Base-by-base conservation (phyloP, 2,797 vertebrate genomes). In the Rhinophrynus dorsalis region DNA sequence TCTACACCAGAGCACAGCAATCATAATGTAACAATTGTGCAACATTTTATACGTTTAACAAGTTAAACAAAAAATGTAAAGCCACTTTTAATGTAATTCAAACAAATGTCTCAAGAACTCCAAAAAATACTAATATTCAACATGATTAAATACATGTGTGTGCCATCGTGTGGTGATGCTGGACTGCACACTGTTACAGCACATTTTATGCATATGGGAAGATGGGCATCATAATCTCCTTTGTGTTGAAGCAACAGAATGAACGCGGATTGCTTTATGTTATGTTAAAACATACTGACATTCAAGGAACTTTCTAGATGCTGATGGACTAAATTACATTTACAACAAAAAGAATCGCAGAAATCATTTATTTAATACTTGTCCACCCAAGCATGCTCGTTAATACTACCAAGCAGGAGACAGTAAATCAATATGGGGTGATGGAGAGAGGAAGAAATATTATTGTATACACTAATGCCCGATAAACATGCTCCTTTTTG, bases 191-290 rank as follows among this genome's bases (percentile, higher is more conserved):
- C 40, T 51, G 24, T 10, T 29, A 51, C 13, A 27, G 24, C 38
- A 23, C 32, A 56, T 23, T 13, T 2, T 35, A 13, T 23, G 54
- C 17, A 6, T 37, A 24, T 42, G 21, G 38, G 37, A 26, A 29
- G 24, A 21, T 17, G 2, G 24, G 8, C 38, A 60, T 44, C 3
- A 2, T 47, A 47, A 62, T 12, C 68, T 55, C 51, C 59, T 62
- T 63, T 70, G 58, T 62, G 18, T 48, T 38, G 21, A 54, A 63
- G 48, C 33, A 17, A 3, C 56, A 62, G 48, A 27, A 54, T 42
- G 18, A 42, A n/a, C 37, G 15, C 24, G 15, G n/a, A n/a, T n/a
- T n/a, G n/a, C 7, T 11, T 51, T 26, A 12, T 63, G 45, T 32
- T 37, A 21, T 45, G 23, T 29, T n/a, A 58, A 12, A 30, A 24